Evolutionary conservation across 92 coral and sea anemone genomes (phyloP), one percentile per base, ranked within the genome.

Genomic region (Diadumene lineata): DNA sequence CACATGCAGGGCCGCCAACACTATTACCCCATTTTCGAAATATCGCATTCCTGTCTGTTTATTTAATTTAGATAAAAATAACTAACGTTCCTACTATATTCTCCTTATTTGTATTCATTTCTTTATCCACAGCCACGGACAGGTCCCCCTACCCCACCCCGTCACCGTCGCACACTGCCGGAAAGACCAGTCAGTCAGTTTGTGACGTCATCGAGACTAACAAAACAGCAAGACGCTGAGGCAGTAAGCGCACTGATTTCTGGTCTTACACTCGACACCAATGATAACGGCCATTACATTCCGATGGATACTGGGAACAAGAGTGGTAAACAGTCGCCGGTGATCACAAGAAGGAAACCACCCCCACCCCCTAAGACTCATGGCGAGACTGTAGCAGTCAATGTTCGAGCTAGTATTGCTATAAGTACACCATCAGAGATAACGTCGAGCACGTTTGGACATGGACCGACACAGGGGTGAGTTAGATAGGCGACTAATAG

Each of bases 91-190:
- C n/a, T n/a, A n/a, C 48, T 38, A 38, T 6, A 4, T 38, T 38
- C 13, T 4, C 13, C 17, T 23, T 26, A 2, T 21, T 55, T 21
- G 22, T 34, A 44, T 38, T 51, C 55, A 28, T n/a, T 44, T 43
- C 33, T 56, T 53, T 25, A 0, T 48, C 30, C 46, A 48, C 29
- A 68, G 72, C 43, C 66, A 24, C 73, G 64, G 56, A 58, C 87
- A 72, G 82, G 82, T 53, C 97, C 93, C 38, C 90, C 92, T 15
- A 89, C 92, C n/a, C 92, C 92, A 34, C 98, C 96, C 60, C 92
- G 94, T 32, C 98, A 89, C 72, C 90, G 92, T 31, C 94, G 92
- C 29, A 78, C 69, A 31, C 55, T 92, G 57, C 94, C 89, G 4
- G 33, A 81, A 22, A 82, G 94, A 27, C 98, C 90, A 16, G 92